These are phyloP conservation scores for Sternotherus odoratus DNA, from an alignment of 2,797 vertebrate genomes.

Conservation along the genomic window DNA sequence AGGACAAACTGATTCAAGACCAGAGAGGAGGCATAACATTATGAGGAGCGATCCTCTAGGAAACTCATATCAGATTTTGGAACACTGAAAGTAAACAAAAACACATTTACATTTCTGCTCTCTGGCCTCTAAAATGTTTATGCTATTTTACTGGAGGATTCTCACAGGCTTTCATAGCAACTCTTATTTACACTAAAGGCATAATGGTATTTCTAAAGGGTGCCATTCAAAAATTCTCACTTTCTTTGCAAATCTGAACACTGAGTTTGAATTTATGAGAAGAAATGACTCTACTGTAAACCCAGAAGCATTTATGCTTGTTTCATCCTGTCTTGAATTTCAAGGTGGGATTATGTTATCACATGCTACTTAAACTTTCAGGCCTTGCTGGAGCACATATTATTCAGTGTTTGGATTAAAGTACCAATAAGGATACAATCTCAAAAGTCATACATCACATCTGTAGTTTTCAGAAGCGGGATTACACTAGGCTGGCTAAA, in stretches of 20 bases:
- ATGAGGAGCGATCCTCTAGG: neutral
- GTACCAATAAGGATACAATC: slow-evolving; percentile 15
- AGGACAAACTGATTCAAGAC: neutral
- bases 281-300: neutral
- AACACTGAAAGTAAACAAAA: neutral
- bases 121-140: neutral
- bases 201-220: neutral
- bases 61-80: neutral
- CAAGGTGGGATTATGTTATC: neutral
- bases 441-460: neutral
- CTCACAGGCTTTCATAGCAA: neutral
- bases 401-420: slow-evolving; percentile 31
- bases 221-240: neutral
- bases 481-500: slow-evolving; percentile 2
- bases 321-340: neutral
- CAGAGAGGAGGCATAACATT: neutral
- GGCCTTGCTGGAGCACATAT: neutral
- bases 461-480: neutral
- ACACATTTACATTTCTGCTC: neutral
- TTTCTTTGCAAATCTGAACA: neutral
- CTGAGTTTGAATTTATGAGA: neutral
- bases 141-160: neutral
- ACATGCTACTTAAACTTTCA: neutral
- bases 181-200: neutral
- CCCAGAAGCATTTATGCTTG: neutral